phyloP scores from a whole-genome alignment of 1,140 invertebrate species.

The Drosophila bipectinata region DNA sequence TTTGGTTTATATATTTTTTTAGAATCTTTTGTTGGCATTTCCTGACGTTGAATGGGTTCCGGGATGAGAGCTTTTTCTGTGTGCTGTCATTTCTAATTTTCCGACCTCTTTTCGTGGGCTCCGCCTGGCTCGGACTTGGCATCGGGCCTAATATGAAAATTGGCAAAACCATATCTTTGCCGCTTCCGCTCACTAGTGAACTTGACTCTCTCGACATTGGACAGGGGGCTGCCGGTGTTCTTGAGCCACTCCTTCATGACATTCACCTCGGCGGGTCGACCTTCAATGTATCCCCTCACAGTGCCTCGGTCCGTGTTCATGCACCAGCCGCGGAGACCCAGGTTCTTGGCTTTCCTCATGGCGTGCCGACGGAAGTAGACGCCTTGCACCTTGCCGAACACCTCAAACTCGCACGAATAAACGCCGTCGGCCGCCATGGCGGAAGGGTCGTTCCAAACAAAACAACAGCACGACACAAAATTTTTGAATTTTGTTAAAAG shows the following conservation, averaged over 20 bases:
- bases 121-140: too few relatives aligned
- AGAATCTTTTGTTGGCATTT: neutral
- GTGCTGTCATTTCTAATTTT: neutral
- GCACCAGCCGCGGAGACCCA: slow-evolving; percentile 64
- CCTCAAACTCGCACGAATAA: slow-evolving; percentile 56
- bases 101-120: neutral
- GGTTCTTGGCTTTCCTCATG: slow-evolving; percentile 43
- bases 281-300: slow-evolving; percentile 64
- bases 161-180: slow-evolving; percentile 45
- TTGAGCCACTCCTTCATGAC: slow-evolving; percentile 68
- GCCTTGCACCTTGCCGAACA: slow-evolving; percentile 63
- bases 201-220: slow-evolving; percentile 33
- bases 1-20: neutral
- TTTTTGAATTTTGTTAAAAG: slow-evolving; percentile 4
- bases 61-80: neutral
- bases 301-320: slow-evolving; percentile 54
- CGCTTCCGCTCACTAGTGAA: slow-evolving; percentile 28
- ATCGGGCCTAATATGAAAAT: slow-evolving; percentile 58
- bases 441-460: neutral
- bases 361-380: slow-evolving; percentile 62
- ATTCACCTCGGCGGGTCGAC: slow-evolving; percentile 42
- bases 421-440: slow-evolving; percentile 23
- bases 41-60: neutral
- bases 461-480: neutral
- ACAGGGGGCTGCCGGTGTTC: slow-evolving; percentile 55